phyloP scores from a whole-genome alignment of 1,140 invertebrate genomes.

The Bombus sylvicola region DNA sequence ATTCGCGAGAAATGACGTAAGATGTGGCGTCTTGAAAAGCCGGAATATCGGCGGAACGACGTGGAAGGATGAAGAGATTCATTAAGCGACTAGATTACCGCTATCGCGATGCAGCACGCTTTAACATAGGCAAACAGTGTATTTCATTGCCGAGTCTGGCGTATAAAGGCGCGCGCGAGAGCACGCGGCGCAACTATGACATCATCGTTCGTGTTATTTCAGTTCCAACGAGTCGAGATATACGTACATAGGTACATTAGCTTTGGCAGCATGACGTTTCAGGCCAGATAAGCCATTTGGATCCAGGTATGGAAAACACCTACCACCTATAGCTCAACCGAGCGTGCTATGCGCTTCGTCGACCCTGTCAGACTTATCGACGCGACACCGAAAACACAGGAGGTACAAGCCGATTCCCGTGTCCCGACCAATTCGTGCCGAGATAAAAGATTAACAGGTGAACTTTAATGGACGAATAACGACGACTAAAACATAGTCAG shows the following conservation, averaged over 20 bases:
- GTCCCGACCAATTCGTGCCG: not conserved
- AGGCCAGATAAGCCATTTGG: constrained; percentile 46
- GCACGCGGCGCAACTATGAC: constrained; percentile 40
- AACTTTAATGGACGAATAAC: not conserved
- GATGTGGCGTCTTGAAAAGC: constrained; percentile 22
- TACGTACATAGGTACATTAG: constrained; percentile 30
- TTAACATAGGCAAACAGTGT: constrained; percentile 53
- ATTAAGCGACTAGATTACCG: constrained; percentile 53
- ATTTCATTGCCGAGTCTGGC: constrained; percentile 4
- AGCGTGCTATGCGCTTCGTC: too few relatives aligned
- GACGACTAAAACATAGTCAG: too few relatives aligned
- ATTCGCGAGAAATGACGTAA: not conserved
- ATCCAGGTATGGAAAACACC: constrained; percentile 33
- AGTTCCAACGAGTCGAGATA: constrained; percentile 36
- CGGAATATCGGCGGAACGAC: not conserved
- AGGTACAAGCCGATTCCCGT: not conserved
- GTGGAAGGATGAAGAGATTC: constrained; percentile 38
- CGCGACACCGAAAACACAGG: not conserved
- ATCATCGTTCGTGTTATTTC: constrained; percentile 66
- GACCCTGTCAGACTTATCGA: constrained; percentile 13
- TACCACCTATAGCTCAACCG: not conserved
- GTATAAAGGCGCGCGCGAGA: not conserved
- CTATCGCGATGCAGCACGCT: constrained; percentile 52
- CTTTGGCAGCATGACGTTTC: constrained; percentile 33
- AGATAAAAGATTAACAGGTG: not conserved